Evolutionary conservation across 1,140 invertebrate genomes (phyloP).

Genomic region (Pissodes strobi): DNA sequence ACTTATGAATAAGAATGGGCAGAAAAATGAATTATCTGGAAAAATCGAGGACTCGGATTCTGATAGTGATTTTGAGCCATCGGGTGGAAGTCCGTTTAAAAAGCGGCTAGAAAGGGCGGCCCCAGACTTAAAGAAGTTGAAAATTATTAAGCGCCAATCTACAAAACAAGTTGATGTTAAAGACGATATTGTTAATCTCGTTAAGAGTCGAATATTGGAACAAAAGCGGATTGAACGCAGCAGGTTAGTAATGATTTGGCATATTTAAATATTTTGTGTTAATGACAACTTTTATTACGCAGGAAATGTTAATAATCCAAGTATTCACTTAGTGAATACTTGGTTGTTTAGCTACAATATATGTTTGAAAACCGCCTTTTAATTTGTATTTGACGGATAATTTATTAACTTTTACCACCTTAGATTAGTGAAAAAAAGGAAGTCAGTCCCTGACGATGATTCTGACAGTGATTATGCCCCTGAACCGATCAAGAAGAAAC

Average conservation of each 20-base stretch:
- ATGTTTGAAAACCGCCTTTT: too few relatives aligned
- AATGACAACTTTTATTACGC: neutral
- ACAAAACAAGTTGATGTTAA: constrained; percentile 53
- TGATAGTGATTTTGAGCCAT: constrained; percentile 33
- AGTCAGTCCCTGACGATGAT: constrained; percentile 49
- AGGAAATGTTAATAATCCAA: too few relatives aligned
- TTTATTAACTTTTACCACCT: too few relatives aligned
- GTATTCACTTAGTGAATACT: too few relatives aligned
- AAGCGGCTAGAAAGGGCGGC: neutral
- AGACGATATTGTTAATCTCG: constrained; percentile 57
- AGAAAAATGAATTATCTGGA: neutral
- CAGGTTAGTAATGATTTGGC: constrained; percentile 2
- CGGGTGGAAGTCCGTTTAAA: neutral
- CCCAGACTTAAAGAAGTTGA: constrained; percentile 23
- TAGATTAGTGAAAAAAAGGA: constrained; percentile 33
- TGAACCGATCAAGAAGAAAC: constrained; percentile 53
- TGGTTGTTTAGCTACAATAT: too few relatives aligned
- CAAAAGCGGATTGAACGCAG: constrained; percentile 50
- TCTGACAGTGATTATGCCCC: constrained; percentile 60
- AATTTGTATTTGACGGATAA: too few relatives aligned
- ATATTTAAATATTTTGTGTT: neutral
- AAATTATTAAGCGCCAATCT: neutral
- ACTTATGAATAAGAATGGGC: neutral
- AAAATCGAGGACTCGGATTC: constrained; percentile 27
- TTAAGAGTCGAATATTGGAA: constrained; percentile 58